These are phyloP conservation scores for Lophius americanus DNA, from an alignment of 2,797 vertebrate genomes.

Conservation along the genomic window DNA sequence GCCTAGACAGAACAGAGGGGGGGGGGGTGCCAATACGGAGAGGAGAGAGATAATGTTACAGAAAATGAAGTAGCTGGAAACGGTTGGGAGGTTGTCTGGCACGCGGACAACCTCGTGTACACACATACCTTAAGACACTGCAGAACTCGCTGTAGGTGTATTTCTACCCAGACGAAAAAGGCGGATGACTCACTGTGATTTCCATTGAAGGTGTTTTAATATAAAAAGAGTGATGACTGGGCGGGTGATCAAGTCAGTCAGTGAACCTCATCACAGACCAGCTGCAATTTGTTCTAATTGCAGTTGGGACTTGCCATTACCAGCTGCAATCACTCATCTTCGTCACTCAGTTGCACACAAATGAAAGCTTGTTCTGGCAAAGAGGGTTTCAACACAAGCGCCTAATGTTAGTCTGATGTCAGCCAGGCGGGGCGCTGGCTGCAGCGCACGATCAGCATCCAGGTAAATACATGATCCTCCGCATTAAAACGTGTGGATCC, in stretches of 20 bases:
- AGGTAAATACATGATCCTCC: slow-evolving; percentile 45
- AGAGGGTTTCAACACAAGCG: slow-evolving; percentile 30
- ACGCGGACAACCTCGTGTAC: slow-evolving; percentile 53
- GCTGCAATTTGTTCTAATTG: slow-evolving; percentile 54
- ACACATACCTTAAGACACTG: slow-evolving; percentile 70
- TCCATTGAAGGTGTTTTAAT: slow-evolving; percentile 55
- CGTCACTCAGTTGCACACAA: slow-evolving; percentile 49
- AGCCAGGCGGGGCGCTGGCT: slow-evolving; percentile 10
- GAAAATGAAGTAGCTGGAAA: slow-evolving; percentile 60
- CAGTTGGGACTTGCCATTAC: slow-evolving; percentile 51
- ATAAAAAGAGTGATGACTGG: slow-evolving; percentile 57
- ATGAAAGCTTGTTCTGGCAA: slow-evolving; percentile 52
- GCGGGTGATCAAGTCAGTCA: slow-evolving; percentile 46
- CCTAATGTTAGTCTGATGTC: slow-evolving; percentile 38
- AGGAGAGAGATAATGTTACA: slow-evolving; percentile 64
- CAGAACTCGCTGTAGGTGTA: slow-evolving; percentile 46
- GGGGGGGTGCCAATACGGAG: slow-evolving; percentile 53
- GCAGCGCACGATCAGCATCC: slow-evolving; percentile 41
- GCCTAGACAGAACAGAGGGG: slow-evolving; percentile 81
- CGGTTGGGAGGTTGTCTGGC: slow-evolving; percentile 54
- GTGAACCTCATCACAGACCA: slow-evolving; percentile 34
- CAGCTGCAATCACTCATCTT: slow-evolving; percentile 42
- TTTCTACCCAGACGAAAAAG: slow-evolving; percentile 39
- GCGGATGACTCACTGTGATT: slow-evolving; percentile 49
- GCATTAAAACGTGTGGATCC: slow-evolving; percentile 39